A percentile compares a stretch with the other conserved stretches of the same genome.
phyloP scores from a whole-genome alignment of 2,797 vertebrate species.

The Dendrocincla tyrannina region DNA sequence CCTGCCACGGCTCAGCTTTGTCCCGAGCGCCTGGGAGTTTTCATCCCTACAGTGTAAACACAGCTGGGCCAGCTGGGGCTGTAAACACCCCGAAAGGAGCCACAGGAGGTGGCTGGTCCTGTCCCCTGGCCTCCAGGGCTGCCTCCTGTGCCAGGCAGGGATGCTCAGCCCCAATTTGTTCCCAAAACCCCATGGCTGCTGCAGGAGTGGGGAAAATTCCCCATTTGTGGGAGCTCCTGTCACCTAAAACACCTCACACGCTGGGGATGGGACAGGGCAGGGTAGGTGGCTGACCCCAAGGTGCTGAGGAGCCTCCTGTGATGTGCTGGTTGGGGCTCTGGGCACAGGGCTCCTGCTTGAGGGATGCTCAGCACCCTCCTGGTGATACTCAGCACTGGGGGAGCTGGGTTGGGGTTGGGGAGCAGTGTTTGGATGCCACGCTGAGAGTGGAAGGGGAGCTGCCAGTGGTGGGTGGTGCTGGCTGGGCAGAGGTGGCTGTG shows the following conservation, averaged over 20 bases:
- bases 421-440: rapidly evolving
- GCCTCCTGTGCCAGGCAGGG: neutral
- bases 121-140: neutral
- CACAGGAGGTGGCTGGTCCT: neutral
- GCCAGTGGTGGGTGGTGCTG: neutral
- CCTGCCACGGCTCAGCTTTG: neutral
- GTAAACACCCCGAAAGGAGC: neutral
- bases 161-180: neutral
- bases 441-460: neutral
- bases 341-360: neutral
- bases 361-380: neutral
- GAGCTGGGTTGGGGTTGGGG: rapidly evolving
- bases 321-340: neutral
- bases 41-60: conserved; percentile 11
- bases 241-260: rapidly evolving
- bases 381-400: neutral
- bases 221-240: rapidly evolving
- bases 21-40: neutral
- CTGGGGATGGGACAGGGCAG: rapidly evolving
- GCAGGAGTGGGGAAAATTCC: neutral
- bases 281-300: rapidly evolving
- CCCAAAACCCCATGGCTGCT: rapidly evolving
- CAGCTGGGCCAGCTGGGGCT: conserved; percentile 34
- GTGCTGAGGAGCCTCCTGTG: too few species aligned
- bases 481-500: neutral